These are phyloP conservation scores for Chrysina gloriosa DNA, from an alignment of 2,888 invertebrate species.

Conservation along the genomic window DNA sequence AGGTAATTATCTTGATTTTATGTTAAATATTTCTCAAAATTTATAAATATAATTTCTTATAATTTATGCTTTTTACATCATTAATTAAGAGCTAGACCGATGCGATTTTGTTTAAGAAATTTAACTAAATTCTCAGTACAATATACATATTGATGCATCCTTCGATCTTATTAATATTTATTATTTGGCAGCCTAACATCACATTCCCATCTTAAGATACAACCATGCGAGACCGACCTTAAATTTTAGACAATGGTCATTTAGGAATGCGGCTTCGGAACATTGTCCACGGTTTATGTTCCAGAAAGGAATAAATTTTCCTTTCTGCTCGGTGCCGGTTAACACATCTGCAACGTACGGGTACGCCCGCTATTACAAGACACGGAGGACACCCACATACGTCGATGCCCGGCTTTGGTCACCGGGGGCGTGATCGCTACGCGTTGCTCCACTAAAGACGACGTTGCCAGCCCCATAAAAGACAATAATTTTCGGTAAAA, in stretches of 20 bases:
- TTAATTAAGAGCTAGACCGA: too few species aligned
- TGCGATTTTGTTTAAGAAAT: too few species aligned
- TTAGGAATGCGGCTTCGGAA: conserved; percentile 22
- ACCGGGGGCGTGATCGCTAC: conserved; percentile 27
- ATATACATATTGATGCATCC: too few species aligned
- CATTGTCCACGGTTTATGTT: conserved; percentile 22
- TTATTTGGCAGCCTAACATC: neutral
- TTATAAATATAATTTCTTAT: too few species aligned
- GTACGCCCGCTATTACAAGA: conserved; percentile 18
- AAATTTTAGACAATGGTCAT: conserved; percentile 26
- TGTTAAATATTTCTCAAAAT: too few species aligned
- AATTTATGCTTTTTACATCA: too few species aligned
- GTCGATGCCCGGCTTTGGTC: neutral
- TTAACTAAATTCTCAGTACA: too few species aligned
- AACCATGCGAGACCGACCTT: conserved; percentile 5
- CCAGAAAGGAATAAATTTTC: conserved; percentile 29
- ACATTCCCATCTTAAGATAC: neutral
- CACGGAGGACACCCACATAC: conserved; percentile 9
- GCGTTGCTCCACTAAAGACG: conserved; percentile 6
- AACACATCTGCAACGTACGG: conserved; percentile 22
- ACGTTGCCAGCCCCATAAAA: conserved; percentile 1
- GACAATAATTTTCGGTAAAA: conserved; percentile 33
- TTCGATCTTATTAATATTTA: conserved; percentile 22
- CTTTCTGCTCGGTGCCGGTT: conserved; percentile 9
- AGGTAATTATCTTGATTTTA: too few species aligned